Evolutionary conservation across 2,888 invertebrate genomes (phyloP), one percentile per base, ranked within the genome.

Genomic region (Aquatica leii): DNA sequence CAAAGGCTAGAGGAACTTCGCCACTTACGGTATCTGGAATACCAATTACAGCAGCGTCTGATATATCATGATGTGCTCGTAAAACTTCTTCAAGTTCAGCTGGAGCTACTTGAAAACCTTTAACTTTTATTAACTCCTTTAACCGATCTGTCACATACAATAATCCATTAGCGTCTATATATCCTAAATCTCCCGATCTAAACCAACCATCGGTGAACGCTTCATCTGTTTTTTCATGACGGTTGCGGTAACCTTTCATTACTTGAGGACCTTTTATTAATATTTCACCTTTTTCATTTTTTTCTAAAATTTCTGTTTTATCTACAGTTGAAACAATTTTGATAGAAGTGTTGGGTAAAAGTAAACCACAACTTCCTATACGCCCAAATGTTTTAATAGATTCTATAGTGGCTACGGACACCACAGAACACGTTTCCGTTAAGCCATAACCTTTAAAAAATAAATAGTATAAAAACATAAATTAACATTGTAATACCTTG

Each of bases 1-100:
- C 82, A 68, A 89, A 90, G 0, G 92, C 93, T 71, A 86, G 86
- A 0, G 93, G 93, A 4, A 87, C 84, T 79, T 94, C 92, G 2
- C 93, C 94, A 18, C 83, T 83, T 11, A 81, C 78, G 0, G 84
- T 81, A 74, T 93, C 88, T 0, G 89, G 87, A 15, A 91, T 80
- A 0, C 93, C 94, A 67, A 94, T 83, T 0, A 96, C 94, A 0
- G 91, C 94, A 0, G 90, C 92, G 73, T 95, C 95, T 3, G 84
- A 78, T 0, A 96, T 85, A 20, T 85, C 86, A 0, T 91, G 89
- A 78, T 92, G 90, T 31, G 86, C 84, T 62, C 90, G 85, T 0
- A 93, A 74, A 4, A 91, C 74, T 51, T 84, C 87, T 78, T 95
- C 95, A 18, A 95, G 78, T 78, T 95, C 95, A 0, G 94, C 94